A percentile compares a stretch with the other conserved stretches of the same genome.
phyloP scores from a whole-genome alignment of 2,797 vertebrate genomes.

The Microtus obscurus region DNA sequence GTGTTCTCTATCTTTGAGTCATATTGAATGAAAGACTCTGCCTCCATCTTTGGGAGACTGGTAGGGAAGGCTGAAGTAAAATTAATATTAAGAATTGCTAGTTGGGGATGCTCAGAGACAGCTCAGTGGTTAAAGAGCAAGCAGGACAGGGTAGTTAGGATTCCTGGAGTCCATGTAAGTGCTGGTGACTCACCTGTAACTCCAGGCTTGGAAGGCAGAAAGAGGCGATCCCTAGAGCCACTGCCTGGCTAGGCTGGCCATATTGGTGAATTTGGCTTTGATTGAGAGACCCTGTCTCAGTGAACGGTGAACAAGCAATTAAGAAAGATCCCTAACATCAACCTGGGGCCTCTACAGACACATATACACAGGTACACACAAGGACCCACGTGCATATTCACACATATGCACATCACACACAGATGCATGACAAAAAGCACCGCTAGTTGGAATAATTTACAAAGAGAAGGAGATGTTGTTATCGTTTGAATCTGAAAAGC shows the following conservation, averaged over 20 bases:
- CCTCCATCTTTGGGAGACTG: not conserved
- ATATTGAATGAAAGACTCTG: constrained; percentile 23
- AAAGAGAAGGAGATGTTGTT: not conserved
- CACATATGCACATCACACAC: not conserved
- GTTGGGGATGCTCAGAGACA: not conserved
- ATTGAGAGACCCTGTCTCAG: not conserved
- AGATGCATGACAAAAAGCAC: not conserved
- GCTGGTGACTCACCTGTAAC: no score
- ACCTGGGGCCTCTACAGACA: not conserved
- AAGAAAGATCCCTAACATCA: not conserved
- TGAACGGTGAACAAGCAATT: no score
- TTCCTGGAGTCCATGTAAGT: not conserved
- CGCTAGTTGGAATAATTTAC: not conserved
- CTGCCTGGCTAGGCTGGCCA: not conserved
- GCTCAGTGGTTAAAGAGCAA: not conserved
- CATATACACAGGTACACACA: no score
- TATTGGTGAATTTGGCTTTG: not conserved
- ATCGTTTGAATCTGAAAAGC: not conserved
- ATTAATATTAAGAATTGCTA: not conserved
- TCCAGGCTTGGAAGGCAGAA: not conserved
- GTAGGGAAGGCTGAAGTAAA: constrained; percentile 30
- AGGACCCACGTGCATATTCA: not conserved
- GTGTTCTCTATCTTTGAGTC: constrained; percentile 34
- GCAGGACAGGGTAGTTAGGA: not conserved
- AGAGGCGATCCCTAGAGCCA: not conserved